phyloP scores from a whole-genome alignment of 2,797 vertebrate genomes.

The Gymnoscopelus braueri region DNA sequence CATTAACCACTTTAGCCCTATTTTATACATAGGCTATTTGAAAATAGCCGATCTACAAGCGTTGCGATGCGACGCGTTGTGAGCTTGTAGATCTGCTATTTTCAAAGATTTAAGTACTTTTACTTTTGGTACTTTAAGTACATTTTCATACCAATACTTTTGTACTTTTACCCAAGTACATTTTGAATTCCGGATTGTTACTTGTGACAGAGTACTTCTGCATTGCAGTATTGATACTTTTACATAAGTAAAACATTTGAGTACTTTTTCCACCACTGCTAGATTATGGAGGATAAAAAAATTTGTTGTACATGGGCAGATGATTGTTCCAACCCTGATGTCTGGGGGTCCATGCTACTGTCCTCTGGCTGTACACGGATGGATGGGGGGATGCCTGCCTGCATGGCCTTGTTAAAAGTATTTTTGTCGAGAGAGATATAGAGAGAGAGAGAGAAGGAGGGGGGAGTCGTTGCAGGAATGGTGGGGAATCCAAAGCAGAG shows the following conservation, averaged over 20 bases:
- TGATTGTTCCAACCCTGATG: slow-evolving; percentile 20
- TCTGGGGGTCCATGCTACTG: slow-evolving; percentile 33
- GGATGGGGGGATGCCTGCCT: neutral
- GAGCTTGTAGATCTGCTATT: too few relatives aligned
- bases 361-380: slow-evolving; percentile 35
- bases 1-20: too few relatives aligned
- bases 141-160: too few relatives aligned
- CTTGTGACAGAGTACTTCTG: too few relatives aligned
- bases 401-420: slow-evolving; percentile 27
- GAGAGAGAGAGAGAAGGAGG: neutral
- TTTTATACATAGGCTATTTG: too few relatives aligned
- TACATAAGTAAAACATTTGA: neutral
- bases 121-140: too few relatives aligned
- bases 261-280: too few relatives aligned
- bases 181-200: too few relatives aligned
- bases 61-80: too few relatives aligned
- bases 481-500: slow-evolving; percentile 42
- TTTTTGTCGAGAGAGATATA: slow-evolving; percentile 14
- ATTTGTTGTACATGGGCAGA: neutral
- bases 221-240: neutral
- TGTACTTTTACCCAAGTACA: too few relatives aligned
- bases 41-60: too few relatives aligned
- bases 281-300: slow-evolving; percentile 9
- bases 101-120: too few relatives aligned
- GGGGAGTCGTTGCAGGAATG: neutral